Evolutionary conservation across 2,113 vertebrate species (phyloP).

Genomic region (Apeltes quadracus): DNA sequence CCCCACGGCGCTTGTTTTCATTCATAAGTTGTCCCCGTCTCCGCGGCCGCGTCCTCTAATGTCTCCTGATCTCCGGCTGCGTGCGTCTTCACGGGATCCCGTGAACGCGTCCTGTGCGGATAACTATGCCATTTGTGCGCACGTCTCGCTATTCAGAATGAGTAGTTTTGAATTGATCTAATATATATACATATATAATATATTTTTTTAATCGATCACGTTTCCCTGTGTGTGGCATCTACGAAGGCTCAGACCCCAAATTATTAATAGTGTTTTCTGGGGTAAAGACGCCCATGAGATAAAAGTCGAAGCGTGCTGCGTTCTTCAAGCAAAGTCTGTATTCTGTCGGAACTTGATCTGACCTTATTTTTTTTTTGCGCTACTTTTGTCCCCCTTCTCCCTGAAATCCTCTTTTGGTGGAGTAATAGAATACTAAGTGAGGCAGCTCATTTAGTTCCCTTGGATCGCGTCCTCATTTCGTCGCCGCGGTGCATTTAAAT

Average conservation of each 20-base stretch:
- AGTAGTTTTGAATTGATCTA: too few relatives aligned
- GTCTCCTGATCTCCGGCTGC: conserved; percentile 63
- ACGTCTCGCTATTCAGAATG: too few relatives aligned
- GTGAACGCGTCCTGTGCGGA: conserved; percentile 1
- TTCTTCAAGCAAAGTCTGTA: conserved; percentile 1
- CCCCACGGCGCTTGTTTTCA: conserved; percentile 85
- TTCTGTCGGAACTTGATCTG: conserved; percentile 55
- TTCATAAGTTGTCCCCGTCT: conserved; percentile 86
- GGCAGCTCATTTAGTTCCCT: conserved; percentile 75
- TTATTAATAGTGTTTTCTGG: conserved; percentile 15
- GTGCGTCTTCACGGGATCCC: conserved; percentile 40
- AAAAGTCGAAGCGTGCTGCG: background rate
- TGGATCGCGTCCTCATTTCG: conserved; percentile 76
- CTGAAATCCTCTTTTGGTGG: conserved; percentile 52
- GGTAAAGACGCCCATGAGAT: background rate
- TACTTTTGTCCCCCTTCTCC: conserved; percentile 57
- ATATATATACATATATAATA: too few relatives aligned
- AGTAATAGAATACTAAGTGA: conserved; percentile 78
- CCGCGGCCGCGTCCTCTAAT: conserved; percentile 49
- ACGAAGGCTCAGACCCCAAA: conserved; percentile 9
- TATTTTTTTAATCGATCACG: too few relatives aligned
- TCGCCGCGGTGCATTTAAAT: conserved; percentile 82
- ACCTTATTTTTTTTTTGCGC: conserved; percentile 38
- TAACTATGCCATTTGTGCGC: background rate
- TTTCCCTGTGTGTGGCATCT: conserved; percentile 9